phyloP scores from a whole-genome alignment of 2,888 invertebrate species.

The Oscheius onirici region DNA sequence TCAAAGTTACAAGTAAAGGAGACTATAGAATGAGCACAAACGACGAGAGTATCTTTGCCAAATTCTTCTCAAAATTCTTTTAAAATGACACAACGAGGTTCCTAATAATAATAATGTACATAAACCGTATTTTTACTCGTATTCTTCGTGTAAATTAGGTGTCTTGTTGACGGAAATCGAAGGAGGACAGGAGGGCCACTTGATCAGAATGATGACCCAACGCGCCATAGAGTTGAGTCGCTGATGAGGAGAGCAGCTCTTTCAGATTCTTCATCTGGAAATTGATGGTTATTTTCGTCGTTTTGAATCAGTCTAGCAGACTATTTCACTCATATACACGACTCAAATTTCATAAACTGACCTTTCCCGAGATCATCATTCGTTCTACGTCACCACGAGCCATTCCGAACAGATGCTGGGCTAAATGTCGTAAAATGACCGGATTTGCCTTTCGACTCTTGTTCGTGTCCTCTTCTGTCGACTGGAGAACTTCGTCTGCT shows the following conservation, averaged over 20 bases:
- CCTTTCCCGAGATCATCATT: constrained; percentile 35
- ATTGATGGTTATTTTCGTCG: not conserved
- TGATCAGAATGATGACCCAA: constrained; percentile 33
- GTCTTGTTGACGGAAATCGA: constrained; percentile 33
- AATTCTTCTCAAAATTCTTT: constrained; percentile 11
- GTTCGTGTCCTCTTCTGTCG: constrained; percentile 24
- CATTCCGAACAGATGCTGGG: constrained; percentile 33
- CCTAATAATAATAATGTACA: constrained; percentile 29
- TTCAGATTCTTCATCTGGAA: constrained; percentile 22
- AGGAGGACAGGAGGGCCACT: constrained; percentile 32
- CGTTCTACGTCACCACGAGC: constrained; percentile 30
- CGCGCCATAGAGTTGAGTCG: constrained; percentile 8
- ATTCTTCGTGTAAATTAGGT: not conserved
- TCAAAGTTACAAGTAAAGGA: not conserved
- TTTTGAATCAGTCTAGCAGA: not conserved
- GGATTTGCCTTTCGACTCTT: constrained; percentile 48
- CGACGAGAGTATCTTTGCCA: constrained; percentile 1
- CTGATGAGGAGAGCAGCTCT: constrained; percentile 17
- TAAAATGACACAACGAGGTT: constrained; percentile 17
- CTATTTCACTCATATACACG: not conserved
- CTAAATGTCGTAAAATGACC: constrained; percentile 45
- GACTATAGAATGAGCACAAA: constrained; percentile 1
- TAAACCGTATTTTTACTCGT: not conserved
- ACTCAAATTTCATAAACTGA: not conserved
- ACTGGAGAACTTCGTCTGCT: constrained; percentile 40